Base-by-base conservation (phyloP, 2,888 invertebrate genomes). In the Priapulus caudatus region DNA sequence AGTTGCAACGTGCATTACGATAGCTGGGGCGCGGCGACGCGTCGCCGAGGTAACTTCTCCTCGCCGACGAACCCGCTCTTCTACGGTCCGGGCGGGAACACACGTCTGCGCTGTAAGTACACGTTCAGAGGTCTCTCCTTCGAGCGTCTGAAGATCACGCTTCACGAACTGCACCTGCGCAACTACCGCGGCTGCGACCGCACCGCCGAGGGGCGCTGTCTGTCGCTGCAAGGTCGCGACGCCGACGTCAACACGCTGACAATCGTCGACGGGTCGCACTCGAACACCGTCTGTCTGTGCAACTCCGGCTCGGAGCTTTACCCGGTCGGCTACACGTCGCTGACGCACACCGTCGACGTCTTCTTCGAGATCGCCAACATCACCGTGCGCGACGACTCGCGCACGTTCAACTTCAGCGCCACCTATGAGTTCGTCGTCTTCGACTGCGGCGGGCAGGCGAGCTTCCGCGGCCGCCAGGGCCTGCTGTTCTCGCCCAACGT, bases 361-460 rank as follows among this genome's bases (percentile, higher is more conserved):
- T 18, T 47, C 43, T 45, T 57, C 2, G 23, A 45, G 24, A 45
- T 55, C 21, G 43, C 54, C 16, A 53, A 55, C 10, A 24, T 50
- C 5, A 16, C 52, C 20, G 57, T 55, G 15, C 53, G 55, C 20
- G 18, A 55, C 2, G 51, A 56, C 15, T 10, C 23, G 10, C 43
- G 47, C 20, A 47, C 43, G 33, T 57, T 52, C 23, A 18, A 50
- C 20, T 54, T 57, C 43, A 46, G 22, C 23, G 57, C 55, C 4
- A 43, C 44, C 5, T 57, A 52, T 52, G 56, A 57, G 33, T 54
- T 56, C 45, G 33, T 57, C 5, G 54, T 52, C 45, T 45, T 54
- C 15, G 55, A 53, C 20, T 57, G 57, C 43, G 57, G 57, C 0
- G n/a, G n/a, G n/a, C 20, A 45, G 22, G 33, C 48, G 19, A 15